These are phyloP conservation scores for Phalacrocorax carbo DNA, from an alignment of 2,113 vertebrate genomes.

Conservation along the genomic window DNA sequence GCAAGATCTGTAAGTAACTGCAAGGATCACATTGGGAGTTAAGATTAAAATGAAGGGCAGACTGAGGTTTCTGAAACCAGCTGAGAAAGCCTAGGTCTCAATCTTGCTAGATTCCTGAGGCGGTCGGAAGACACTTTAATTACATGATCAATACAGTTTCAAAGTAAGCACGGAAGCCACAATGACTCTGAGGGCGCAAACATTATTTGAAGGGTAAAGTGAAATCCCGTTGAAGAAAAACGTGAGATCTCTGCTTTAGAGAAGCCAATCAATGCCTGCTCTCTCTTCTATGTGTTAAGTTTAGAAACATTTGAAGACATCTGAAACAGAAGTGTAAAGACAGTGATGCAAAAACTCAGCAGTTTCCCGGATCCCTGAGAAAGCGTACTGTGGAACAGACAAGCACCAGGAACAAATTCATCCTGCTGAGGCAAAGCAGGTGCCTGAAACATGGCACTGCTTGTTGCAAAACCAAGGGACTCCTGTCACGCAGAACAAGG, in stretches of 20 bases:
- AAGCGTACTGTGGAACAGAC: neutral
- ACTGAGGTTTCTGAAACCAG: slow-evolving; percentile 14
- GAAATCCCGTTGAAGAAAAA: slow-evolving; percentile 20
- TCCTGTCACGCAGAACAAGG: neutral
- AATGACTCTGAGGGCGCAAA: slow-evolving; percentile 49
- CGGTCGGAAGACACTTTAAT: slow-evolving; percentile 37
- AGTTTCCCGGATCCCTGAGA: slow-evolving; percentile 49
- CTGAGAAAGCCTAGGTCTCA: slow-evolving; percentile 9
- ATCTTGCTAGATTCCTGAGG: slow-evolving; percentile 6
- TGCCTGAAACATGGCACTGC: neutral
- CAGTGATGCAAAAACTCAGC: slow-evolving; percentile 32
- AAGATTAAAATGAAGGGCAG: slow-evolving; percentile 2
- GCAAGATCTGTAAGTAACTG: neutral
- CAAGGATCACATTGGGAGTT: neutral
- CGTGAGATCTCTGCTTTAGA: neutral
- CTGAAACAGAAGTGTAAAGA: slow-evolving; percentile 40
- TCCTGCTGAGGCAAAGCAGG: neutral
- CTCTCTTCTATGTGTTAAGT: slow-evolving; percentile 33
- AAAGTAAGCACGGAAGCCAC: slow-evolving; percentile 40
- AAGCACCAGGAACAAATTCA: neutral
- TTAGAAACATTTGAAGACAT: slow-evolving; percentile 47
- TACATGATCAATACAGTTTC: slow-evolving; percentile 55
- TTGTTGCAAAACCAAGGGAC: neutral
- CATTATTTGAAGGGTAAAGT: slow-evolving; percentile 19
- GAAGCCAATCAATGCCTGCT: slow-evolving; percentile 37